Percentiles rank a stretch among this genome's conserved stretches.
phyloP scores from a whole-genome alignment of 1,140 invertebrate species.

The Teleogryllus occipitalis region DNA sequence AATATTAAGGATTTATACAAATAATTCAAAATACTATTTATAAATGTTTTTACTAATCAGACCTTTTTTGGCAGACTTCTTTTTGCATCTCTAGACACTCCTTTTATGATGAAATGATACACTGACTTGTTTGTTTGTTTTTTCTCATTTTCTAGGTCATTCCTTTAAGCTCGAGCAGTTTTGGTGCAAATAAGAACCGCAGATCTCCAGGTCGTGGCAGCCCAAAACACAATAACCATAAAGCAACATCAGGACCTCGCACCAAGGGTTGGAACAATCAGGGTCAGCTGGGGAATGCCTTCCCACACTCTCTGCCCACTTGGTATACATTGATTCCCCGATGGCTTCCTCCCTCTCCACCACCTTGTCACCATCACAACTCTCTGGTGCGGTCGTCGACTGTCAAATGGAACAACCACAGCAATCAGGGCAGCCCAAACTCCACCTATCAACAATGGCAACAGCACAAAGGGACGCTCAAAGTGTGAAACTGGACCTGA shows the following conservation, averaged over 20 bases:
- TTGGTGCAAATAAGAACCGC: neutral
- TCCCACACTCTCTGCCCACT: constrained; percentile 13
- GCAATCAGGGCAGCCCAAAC: neutral
- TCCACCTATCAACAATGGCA: constrained; percentile 11
- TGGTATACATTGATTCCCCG: constrained; percentile 28
- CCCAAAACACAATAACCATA: constrained; percentile 15
- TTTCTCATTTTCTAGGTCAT: constrained; percentile 2
- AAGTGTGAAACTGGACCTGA: constrained; percentile 17
- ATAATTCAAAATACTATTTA: too few species aligned
- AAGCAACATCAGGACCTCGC: neutral
- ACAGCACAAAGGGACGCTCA: constrained; percentile 22
- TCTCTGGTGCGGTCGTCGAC: constrained; percentile 12
- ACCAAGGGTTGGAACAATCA: constrained; percentile 14
- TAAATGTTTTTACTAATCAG: too few species aligned
- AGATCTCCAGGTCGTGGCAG: neutral
- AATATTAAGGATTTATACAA: too few species aligned
- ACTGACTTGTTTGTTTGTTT: constrained; percentile 1
- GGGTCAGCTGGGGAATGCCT: neutral
- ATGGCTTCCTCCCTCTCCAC: constrained; percentile 25
- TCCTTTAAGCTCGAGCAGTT: constrained; percentile 20
- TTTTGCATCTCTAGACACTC: neutral
- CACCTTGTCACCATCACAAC: constrained; percentile 26
- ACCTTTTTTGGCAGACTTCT: too few species aligned
- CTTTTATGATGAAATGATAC: neutral
- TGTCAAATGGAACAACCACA: neutral